Conservation (phyloP, 1,140 invertebrate species). For the Pseudomyrmex pallidus region DNA sequence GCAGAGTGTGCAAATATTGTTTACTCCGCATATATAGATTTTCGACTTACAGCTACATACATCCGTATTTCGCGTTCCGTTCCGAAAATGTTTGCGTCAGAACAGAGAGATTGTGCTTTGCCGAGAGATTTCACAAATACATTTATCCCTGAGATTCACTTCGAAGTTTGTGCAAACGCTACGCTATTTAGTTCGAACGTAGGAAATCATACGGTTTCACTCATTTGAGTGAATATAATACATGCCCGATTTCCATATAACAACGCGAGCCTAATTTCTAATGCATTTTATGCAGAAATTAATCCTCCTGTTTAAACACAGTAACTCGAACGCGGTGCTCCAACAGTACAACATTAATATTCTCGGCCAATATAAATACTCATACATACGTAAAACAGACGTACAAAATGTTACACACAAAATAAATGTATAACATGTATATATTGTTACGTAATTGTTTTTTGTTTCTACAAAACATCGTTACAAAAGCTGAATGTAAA, state of each 20-base stretch:
- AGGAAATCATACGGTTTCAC: conserved; percentile 23
- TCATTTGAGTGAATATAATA: conserved; percentile 5
- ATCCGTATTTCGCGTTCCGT: background rate
- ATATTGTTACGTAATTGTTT: no score
- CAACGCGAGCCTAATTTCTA: background rate
- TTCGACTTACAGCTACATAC: background rate
- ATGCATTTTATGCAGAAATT: conserved; percentile 26
- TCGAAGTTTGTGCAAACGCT: conserved; percentile 18
- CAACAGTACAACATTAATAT: background rate
- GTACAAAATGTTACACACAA: no score
- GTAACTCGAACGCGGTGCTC: no score
- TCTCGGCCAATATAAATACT: background rate
- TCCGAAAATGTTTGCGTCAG: background rate
- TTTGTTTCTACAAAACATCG: no score
- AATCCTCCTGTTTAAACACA: conserved; percentile 13
- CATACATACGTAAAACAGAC: no score
- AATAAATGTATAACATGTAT: no score
- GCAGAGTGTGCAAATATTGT: background rate
- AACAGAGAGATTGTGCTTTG: conserved; percentile 2
- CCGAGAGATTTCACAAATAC: conserved; percentile 4
- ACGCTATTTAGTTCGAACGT: conserved; percentile 29
- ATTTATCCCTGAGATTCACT: background rate
- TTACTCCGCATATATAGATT: background rate
- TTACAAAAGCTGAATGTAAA: no score
- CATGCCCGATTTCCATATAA: conserved; percentile 10